Base-by-base conservation (phyloP, 2,888 invertebrate species). In the Onthophagus sagittarius region DNA sequence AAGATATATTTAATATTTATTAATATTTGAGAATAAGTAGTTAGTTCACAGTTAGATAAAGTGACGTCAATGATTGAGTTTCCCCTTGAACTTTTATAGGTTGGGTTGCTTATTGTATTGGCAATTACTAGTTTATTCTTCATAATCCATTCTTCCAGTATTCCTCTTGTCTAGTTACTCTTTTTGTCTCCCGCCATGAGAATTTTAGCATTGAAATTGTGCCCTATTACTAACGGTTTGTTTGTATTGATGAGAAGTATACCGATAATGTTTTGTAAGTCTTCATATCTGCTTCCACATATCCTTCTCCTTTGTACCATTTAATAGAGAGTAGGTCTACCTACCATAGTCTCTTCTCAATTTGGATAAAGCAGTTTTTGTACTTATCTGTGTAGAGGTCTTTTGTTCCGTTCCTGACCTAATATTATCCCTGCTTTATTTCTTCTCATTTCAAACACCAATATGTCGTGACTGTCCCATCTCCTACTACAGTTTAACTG, bases 211-310 rank as follows among this genome's bases (percentile, higher is more conserved):
- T 75, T 75, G 7, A 75, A 62, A 7, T 5, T 65, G 11, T 2
- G n/a, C n/a, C n/a, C n/a, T n/a, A n/a, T n/a, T n/a, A n/a, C n/a
- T n/a, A n/a, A n/a, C n/a, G n/a, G n/a, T n/a, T 5, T 63, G 33
- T 76, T 76, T 9, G 76, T 73, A 1, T n/a, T n/a, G n/a, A n/a
- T n/a, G 75, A 76, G 64, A 76, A 75, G 15, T 76, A 75, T 15
- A 74, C 63, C 15, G 63, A 63, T 9, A 63, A n/a, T 9, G 13
- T 4, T 4, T 9, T n/a, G n/a, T 13, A 63, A 0, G 6, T 63
- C 5, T 31, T 13, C 5, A 69, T 5, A 11, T 69, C 69, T 5
- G 13, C 23, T 31, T 9, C 15, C 9, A 15, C 15, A 15, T 69
- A 69, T 3, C 69, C 69, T 23, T 2, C 15, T 15, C 14, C 4